Evolutionary conservation across 2,113 vertebrate genomes (phyloP).

Genomic region (Carassius gibelio): DNA sequence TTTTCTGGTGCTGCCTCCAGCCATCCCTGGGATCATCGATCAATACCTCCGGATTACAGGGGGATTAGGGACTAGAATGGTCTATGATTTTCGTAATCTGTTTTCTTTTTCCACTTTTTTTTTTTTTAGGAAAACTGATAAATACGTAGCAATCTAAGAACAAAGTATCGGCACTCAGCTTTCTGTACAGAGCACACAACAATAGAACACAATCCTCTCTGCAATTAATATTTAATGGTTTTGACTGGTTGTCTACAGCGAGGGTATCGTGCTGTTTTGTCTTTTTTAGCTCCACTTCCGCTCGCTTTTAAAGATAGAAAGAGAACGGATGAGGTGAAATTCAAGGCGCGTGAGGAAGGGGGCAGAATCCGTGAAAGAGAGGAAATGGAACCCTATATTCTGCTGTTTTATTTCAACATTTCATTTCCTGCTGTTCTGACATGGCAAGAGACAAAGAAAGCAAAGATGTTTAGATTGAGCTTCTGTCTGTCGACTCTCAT

Average conservation of each 20-base stretch:
- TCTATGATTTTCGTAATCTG: conserved; percentile 70
- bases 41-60: conserved; percentile 74
- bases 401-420: conserved; percentile 44
- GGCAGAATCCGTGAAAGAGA: conserved; percentile 29
- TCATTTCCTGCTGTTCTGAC: conserved; percentile 31
- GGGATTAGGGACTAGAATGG: conserved; percentile 74
- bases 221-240: conserved; percentile 68
- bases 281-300: conserved; percentile 44
- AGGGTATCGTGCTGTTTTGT: conserved; percentile 54
- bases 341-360: conserved; percentile 18
- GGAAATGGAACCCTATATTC: conserved; percentile 33
- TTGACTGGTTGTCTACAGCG: conserved; percentile 63
- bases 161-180: conserved; percentile 29
- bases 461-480: conserved; percentile 38
- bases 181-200: conserved; percentile 37
- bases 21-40: conserved; percentile 70
- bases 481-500: conserved; percentile 28
- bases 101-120: conserved; percentile 29
- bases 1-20: conserved; percentile 64
- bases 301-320: conserved; percentile 40
- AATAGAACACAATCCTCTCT: conserved; percentile 59
- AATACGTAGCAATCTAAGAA: conserved; percentile 51
- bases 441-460: conserved; percentile 18
- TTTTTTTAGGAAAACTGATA: conserved; percentile 57
- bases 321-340: conserved; percentile 53